phyloP scores from a whole-genome alignment of 1,140 invertebrate genomes.

The Mesaphorura yosii region DNA sequence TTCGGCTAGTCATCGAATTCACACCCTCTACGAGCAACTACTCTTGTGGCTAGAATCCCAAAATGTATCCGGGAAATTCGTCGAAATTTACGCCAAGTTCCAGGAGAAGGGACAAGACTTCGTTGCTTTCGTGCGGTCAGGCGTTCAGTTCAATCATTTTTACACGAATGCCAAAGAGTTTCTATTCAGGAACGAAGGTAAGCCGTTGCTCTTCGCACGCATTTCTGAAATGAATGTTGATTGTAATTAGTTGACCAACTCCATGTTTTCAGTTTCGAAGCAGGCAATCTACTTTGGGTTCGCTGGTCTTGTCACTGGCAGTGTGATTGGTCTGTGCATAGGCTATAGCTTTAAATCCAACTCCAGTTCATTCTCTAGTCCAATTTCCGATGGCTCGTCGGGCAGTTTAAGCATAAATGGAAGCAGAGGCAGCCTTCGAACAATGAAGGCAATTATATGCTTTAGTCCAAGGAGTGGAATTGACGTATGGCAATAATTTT shows the following conservation, averaged over 20 bases:
- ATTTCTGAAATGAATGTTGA: constrained; percentile 1
- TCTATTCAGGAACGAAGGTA: constrained; percentile 12
- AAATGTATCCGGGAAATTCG: constrained; percentile 12
- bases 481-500: constrained; percentile 24
- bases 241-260: not conserved
- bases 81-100: not conserved
- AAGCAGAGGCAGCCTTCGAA: constrained; percentile 42
- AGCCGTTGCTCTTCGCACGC: not conserved
- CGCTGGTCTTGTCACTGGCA: constrained; percentile 41
- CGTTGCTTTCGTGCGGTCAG: constrained; percentile 5
- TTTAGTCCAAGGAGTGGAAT: constrained; percentile 17
- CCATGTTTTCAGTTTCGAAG: constrained; percentile 35
- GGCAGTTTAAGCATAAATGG: too few species aligned
- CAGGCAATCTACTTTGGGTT: constrained; percentile 42
- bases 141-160: constrained; percentile 1
- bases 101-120: constrained; percentile 14
- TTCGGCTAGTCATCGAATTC: constrained; percentile 3
- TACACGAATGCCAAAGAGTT: not conserved
- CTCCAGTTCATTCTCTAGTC: constrained; percentile 35
- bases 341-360: constrained; percentile 31
- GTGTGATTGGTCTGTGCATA: constrained; percentile 41
- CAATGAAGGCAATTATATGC: constrained; percentile 20
- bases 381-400: constrained; percentile 39
- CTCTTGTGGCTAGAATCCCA: constrained; percentile 12
- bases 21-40: constrained; percentile 8